Evolutionary conservation across 1,140 invertebrate species (phyloP).

Genomic region (Agrypnia vestita): DNA sequence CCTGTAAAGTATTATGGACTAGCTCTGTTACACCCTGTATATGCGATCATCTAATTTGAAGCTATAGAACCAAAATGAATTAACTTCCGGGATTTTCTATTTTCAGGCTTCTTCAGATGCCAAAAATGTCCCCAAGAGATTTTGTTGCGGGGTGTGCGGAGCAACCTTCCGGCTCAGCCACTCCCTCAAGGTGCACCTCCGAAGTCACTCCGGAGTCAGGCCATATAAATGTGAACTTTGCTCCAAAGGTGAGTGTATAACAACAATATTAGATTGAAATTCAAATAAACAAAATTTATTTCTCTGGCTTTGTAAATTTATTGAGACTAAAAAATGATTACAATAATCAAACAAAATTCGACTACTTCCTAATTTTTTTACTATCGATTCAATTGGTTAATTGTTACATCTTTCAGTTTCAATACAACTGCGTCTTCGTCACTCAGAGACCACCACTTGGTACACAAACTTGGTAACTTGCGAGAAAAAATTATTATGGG

Average conservation of each 20-base stretch:
- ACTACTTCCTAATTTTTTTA: too few species aligned
- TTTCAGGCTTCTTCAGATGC: conserved; percentile 12
- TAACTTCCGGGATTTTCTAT: neutral
- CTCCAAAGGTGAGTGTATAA: conserved; percentile 63
- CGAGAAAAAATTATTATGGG: too few species aligned
- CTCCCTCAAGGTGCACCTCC: conserved; percentile 69
- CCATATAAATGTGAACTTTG: conserved; percentile 69
- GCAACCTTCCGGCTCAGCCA: conserved; percentile 71
- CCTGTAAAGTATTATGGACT: too few species aligned
- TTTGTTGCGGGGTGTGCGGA: conserved; percentile 70
- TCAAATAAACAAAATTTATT: too few species aligned
- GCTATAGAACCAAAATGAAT: neutral
- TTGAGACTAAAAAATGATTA: too few species aligned
- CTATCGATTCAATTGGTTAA: too few species aligned
- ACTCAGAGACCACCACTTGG: too few species aligned
- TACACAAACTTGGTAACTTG: too few species aligned
- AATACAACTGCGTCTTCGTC: too few species aligned
- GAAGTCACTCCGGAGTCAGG: conserved; percentile 68
- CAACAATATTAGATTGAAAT: neutral
- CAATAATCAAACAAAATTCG: neutral
- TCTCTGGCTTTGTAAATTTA: neutral
- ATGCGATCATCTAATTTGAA: too few species aligned
- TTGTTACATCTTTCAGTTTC: too few species aligned
- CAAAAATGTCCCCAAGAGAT: conserved; percentile 11
- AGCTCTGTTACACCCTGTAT: too few species aligned